Conservation (phyloP, 2,888 invertebrate species). For the Digitonthophagus gazella region DNA sequence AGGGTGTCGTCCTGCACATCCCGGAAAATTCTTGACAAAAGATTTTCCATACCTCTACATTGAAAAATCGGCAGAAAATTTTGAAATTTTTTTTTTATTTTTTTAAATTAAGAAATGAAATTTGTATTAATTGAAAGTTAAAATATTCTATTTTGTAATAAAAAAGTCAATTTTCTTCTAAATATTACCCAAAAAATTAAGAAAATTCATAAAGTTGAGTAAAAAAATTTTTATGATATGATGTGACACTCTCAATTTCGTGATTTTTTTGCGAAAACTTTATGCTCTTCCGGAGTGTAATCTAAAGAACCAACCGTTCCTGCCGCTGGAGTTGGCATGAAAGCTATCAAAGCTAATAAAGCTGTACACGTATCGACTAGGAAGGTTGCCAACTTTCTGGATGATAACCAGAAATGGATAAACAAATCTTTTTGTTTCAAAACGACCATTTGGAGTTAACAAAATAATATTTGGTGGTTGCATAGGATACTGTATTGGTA, state of each 20-base stretch:
- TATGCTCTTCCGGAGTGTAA: slow-evolving; percentile 81
- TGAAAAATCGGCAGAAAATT: too few relatives aligned
- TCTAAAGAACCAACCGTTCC: slow-evolving; percentile 91
- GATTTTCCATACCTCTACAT: too few relatives aligned
- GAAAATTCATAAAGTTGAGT: too few relatives aligned
- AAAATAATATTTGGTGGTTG: slow-evolving; percentile 94
- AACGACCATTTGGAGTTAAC: slow-evolving; percentile 89
- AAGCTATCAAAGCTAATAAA: slow-evolving; percentile 86
- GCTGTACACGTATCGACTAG: slow-evolving; percentile 95
- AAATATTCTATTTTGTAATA: too few relatives aligned
- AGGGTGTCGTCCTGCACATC: too few relatives aligned
- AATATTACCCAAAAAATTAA: too few relatives aligned
- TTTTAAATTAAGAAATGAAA: too few relatives aligned
- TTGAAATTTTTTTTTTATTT: too few relatives aligned
- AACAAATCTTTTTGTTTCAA: slow-evolving; percentile 91
- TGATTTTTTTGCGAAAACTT: slow-evolving; percentile 73
- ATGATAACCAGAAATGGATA: slow-evolving; percentile 93
- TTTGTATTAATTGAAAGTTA: too few relatives aligned
- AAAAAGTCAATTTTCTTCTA: too few relatives aligned
- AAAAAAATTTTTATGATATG: too few relatives aligned
- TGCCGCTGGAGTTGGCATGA: slow-evolving; percentile 88
- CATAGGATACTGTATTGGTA: slow-evolving; percentile 95
- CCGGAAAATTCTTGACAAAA: too few relatives aligned
- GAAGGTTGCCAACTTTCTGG: slow-evolving; percentile 98
- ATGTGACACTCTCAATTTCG: slow-evolving; percentile 61